phyloP scores from a whole-genome alignment of 2,797 vertebrate species.

The Sebastes minor region DNA sequence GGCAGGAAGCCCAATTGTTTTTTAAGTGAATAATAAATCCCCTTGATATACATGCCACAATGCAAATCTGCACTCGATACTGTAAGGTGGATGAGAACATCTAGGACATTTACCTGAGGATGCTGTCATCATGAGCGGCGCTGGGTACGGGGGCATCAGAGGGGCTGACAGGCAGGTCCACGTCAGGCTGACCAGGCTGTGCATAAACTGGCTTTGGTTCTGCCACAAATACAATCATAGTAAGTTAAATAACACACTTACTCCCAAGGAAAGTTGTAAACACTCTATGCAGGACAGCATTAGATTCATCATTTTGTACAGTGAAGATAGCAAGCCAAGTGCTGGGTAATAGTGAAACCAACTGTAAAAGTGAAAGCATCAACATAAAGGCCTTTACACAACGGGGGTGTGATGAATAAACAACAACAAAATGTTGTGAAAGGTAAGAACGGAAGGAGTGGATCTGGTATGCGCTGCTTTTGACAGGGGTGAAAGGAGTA shows the following conservation, averaged over 20 bases:
- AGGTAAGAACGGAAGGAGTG: too few species aligned
- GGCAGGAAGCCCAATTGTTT: neutral
- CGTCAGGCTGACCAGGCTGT: conserved; percentile 96
- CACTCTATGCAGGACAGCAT: neutral
- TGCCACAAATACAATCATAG: conserved; percentile 62
- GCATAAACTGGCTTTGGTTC: conserved; percentile 98
- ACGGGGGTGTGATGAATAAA: too few species aligned
- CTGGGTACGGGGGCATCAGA: conserved; percentile 93
- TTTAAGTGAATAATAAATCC: neutral
- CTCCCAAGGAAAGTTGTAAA: neutral
- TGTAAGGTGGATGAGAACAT: neutral
- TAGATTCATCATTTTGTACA: neutral
- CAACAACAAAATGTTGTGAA: too few species aligned
- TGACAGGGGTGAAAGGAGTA: too few species aligned
- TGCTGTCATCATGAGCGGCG: conserved; percentile 92
- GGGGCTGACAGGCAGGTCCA: conserved; percentile 97
- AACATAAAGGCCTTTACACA: too few species aligned
- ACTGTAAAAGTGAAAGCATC: neutral
- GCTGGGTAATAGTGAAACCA: neutral
- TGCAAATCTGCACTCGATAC: neutral
- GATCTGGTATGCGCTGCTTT: too few species aligned
- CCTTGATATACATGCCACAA: neutral
- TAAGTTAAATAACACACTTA: neutral
- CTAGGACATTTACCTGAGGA: conserved; percentile 86
- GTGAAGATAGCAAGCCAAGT: neutral